A percentile compares a stretch with the other conserved stretches of the same genome.
phyloP scores from a whole-genome alignment of 2,888 invertebrate genomes.

The Ophion ventricosus region DNA sequence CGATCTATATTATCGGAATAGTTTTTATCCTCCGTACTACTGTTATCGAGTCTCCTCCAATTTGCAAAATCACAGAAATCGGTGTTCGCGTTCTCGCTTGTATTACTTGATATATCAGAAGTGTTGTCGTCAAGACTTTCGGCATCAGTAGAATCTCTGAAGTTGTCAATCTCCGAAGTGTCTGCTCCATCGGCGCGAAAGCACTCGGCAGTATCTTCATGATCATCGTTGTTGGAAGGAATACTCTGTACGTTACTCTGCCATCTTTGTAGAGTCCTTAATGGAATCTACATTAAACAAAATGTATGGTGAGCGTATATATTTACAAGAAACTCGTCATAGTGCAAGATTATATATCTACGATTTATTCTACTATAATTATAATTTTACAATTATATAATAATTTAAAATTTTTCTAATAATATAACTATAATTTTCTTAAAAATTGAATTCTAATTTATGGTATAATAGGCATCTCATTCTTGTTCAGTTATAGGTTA shows the following conservation, averaged over 20 bases:
- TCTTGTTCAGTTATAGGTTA: background rate
- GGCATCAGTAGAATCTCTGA: conserved; percentile 3
- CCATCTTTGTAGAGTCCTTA: conserved; percentile 13
- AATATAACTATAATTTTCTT: conserved; percentile 17
- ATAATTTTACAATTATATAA: background rate
- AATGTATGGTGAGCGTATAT: conserved; percentile 4
- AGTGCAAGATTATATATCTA: conserved; percentile 21
- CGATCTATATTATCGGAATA: conserved; percentile 8
- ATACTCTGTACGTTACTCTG: conserved; percentile 4
- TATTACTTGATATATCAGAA: conserved; percentile 2
- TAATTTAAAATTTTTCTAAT: conserved; percentile 7
- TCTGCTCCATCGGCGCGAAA: conserved; percentile 5
- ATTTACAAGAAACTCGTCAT: conserved; percentile 22
- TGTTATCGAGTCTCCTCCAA: conserved; percentile 9
- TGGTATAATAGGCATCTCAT: conserved; percentile 22
- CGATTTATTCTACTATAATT: conserved; percentile 25
- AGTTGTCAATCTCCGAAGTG: background rate
- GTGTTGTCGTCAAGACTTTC: conserved; percentile 1
- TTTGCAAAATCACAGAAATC: conserved; percentile 4
- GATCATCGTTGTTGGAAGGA: conserved; percentile 3
- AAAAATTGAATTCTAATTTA: conserved; percentile 8
- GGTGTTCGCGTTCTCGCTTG: background rate
- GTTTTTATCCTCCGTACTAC: background rate
- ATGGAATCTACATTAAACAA: conserved; percentile 3
- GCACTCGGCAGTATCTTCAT: background rate